phyloP scores from a whole-genome alignment of 2,888 invertebrate genomes.

The Hirtodrosophila alboralis region DNA sequence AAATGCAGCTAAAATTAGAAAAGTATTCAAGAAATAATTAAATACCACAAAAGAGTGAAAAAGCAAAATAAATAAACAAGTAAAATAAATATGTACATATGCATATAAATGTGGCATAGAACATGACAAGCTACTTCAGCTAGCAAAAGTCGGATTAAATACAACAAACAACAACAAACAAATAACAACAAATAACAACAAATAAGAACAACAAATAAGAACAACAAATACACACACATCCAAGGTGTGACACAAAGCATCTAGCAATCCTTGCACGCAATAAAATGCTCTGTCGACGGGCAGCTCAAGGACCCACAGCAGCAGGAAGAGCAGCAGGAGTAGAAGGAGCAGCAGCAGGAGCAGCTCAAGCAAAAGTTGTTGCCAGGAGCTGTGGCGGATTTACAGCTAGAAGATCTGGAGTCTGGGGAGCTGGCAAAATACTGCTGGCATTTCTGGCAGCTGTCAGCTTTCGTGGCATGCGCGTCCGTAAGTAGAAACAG shows the following conservation, averaged over 20 bases:
- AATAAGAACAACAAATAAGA: conserved; percentile 25
- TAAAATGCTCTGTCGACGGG: conserved; percentile 69
- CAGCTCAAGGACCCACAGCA: conserved; percentile 34
- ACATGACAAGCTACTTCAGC: conserved; percentile 51
- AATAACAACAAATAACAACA: conserved; percentile 27
- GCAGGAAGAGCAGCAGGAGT: conserved; percentile 21
- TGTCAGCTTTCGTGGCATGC: conserved; percentile 74
- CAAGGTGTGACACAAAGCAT: conserved; percentile 58
- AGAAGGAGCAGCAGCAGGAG: background rate
- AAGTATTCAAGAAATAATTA: conserved; percentile 59
- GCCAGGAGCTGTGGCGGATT: conserved; percentile 25
- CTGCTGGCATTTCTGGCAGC: conserved; percentile 76
- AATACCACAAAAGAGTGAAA: conserved; percentile 43
- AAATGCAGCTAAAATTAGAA: conserved; percentile 47
- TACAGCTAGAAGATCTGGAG: conserved; percentile 28
- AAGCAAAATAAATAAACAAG: conserved; percentile 10
- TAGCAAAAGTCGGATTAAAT: conserved; percentile 57
- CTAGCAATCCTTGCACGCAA: conserved; percentile 64
- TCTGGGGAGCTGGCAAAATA: conserved; percentile 51
- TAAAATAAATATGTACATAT: conserved; percentile 4
- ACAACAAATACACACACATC: conserved; percentile 35
- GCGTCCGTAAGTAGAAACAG: conserved; percentile 70
- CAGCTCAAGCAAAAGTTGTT: conserved; percentile 21
- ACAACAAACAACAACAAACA: conserved; percentile 25
- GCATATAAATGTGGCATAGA: conserved; percentile 9